Base-by-base conservation (phyloP, 2,113 vertebrate species). In the Gnathonemus longibarbis region DNA sequence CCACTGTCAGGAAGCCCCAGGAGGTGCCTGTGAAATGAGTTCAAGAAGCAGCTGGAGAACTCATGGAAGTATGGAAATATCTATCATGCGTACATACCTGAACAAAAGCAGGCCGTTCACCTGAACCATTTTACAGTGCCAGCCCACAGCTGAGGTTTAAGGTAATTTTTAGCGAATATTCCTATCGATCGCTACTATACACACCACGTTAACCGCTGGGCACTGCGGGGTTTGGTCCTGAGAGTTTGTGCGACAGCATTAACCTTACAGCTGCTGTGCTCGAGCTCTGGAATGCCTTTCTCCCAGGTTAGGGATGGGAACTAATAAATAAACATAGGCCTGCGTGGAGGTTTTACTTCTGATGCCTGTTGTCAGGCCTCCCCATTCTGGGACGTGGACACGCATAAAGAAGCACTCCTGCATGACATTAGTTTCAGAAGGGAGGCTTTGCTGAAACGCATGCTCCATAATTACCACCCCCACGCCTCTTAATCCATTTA, bases 311-410 rank as follows among this genome's bases (percentile, higher is more conserved):
- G n/a, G 35, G 46, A 80, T 35, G 10, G 42, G 5, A 66, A 10
- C 90, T 91, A 62, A 91, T 91, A 89, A 86, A 91, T 90, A 90
- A 90, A 90, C 90, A 90, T 90, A 39, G 13, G 24, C 19, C 53
- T n/a, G 50, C 27, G 46, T 87, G 42, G 90, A 89, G 90, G 84
- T 85, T 85, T 89, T 70, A 89, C 27, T 39, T 53, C 46, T 91
- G 84, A 91, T 70, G 49, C 88, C 83, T 46, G 35, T 11, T 90
- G 90, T 74, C 90, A 90, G 77, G 45, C 53, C 52, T 13, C 31
- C 31, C 19, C 19, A 31, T 45, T 15, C 56, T 27, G 46, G 42
- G 83, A 88, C 53, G 88, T 91, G 90, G 46, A 10, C 27, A 45
- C 39, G 88, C 88, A 91, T 91, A 87, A 89, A 86, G 53, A 45